phyloP scores from a whole-genome alignment of 2,113 vertebrate genomes.

The Tringa solitaria region DNA sequence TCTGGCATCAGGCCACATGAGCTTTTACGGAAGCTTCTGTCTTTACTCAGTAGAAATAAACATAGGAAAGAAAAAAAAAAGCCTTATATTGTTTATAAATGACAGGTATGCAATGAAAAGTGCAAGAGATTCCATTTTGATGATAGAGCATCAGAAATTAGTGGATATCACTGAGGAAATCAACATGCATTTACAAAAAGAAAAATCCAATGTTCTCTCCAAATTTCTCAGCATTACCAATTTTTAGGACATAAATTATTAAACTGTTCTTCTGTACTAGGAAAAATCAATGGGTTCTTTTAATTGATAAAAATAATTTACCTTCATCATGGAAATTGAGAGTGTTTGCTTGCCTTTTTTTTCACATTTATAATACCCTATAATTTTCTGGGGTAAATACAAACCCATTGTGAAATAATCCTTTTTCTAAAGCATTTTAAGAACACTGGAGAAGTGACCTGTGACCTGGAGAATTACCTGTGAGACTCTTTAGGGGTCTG shows the following conservation, averaged over 20 bases:
- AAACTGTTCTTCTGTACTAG: neutral
- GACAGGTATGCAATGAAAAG: neutral
- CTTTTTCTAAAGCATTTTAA: neutral
- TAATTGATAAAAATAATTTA: neutral
- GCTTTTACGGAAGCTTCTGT: neutral
- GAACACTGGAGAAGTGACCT: neutral
- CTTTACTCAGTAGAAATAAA: neutral
- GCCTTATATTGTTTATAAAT: neutral
- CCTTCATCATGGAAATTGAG: neutral
- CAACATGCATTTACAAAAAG: rapidly evolving
- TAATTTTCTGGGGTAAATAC: neutral
- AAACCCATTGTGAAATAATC: neutral
- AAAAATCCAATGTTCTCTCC: neutral
- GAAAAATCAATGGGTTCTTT: neutral
- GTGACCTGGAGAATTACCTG: neutral
- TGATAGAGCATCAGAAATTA: neutral
- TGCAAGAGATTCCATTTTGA: neutral
- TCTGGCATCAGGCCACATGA: neutral
- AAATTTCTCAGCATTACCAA: neutral
- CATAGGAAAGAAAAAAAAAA: neutral
- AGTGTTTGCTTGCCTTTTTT: neutral
- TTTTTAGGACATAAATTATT: neutral
- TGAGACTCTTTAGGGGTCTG: neutral
- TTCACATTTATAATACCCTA: neutral
- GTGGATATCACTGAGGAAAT: neutral